Evolutionary conservation across 2,888 invertebrate species (phyloP), one percentile per base, ranked within the genome.

Genomic region (Mesoligia furuncula): DNA sequence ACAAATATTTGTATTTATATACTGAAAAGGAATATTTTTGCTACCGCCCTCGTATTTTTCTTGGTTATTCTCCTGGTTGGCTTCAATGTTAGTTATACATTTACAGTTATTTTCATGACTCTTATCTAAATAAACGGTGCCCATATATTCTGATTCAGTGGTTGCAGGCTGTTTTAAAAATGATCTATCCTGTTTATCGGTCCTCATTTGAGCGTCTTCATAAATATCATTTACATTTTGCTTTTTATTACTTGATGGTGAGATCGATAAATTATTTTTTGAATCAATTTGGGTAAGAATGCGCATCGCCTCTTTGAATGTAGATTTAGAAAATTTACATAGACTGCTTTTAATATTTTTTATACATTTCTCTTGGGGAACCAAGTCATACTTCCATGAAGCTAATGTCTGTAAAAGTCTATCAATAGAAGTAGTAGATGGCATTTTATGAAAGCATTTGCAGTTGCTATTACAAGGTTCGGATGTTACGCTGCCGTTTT

Each of bases 381-480:
- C 72, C 72, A 92, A 83, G 76, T 93, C 90, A 85, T 76, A 85
- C 84, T 93, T 93, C 92, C 92, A 93, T 80, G 92, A 91, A 2
- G 86, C 78, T 81, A 96, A 92, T 24, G 89, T 93, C 73, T 93
- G 90, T 68, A 96, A 89, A 73, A 96, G 90, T 79, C 92, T 92
- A 83, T 96, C 93, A 79, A 96, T 92, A 7, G 96, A 96, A 61
- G 93, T 92, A 76, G 91, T 94, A 67, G 96, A 96, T 57, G 96
- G 96, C 9, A 90, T 78, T 90, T 94, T 95, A 87, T 94, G 91
- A 81, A 96, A 95, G 91, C 96, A 96, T 78, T 85, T 87, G 84
- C 93, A 93, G 54, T 92, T 86, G 69, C 87, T 93, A 61, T 84
- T 84, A 83, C 94, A 95, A 27, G 68, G 77, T 36, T 70, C 75